These are phyloP conservation scores for Ariolimax columbianus DNA, from an alignment of 2,888 invertebrate genomes.

Conservation along the genomic window DNA sequence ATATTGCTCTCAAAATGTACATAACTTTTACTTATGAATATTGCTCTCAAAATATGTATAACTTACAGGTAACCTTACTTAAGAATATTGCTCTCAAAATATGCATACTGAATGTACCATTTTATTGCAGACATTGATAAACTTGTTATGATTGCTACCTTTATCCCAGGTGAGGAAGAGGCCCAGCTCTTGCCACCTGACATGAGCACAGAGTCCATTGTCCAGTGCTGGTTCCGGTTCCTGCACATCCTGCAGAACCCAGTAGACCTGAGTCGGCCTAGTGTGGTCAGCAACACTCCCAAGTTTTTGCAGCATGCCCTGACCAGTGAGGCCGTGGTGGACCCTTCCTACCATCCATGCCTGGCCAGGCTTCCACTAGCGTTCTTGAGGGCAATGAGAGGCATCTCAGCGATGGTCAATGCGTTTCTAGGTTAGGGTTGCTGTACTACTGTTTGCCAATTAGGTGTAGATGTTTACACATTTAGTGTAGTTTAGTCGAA, in stretches of 20 bases:
- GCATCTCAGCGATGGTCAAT: slow-evolving; percentile 94
- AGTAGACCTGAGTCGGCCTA: slow-evolving; percentile 84
- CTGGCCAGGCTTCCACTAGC: slow-evolving; percentile 86
- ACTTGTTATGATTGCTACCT: background rate
- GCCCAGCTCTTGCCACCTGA: slow-evolving; percentile 87
- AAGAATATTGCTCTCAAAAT: no score
- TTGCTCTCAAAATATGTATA: no score
- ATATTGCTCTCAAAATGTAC: no score
- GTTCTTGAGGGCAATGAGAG: slow-evolving; percentile 95
- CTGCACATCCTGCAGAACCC: slow-evolving; percentile 96
- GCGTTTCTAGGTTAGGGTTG: slow-evolving; percentile 91
- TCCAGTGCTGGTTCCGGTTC: slow-evolving; percentile 97
- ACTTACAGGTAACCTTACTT: no score
- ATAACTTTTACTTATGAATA: no score
- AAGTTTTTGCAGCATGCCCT: slow-evolving; percentile 90
- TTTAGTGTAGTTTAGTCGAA: no score
- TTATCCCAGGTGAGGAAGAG: slow-evolving; percentile 88
- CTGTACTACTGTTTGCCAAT: no score
- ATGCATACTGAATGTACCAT: no score
- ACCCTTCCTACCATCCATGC: slow-evolving; percentile 90
- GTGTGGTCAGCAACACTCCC: slow-evolving; percentile 84
- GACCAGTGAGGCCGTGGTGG: slow-evolving; percentile 86
- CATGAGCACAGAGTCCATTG: slow-evolving; percentile 91
- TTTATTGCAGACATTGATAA: no score
- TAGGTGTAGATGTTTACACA: no score